These are phyloP conservation scores for Melanogrammus aeglefinus DNA, from an alignment of 2,797 vertebrate genomes.

Conservation along the genomic window DNA sequence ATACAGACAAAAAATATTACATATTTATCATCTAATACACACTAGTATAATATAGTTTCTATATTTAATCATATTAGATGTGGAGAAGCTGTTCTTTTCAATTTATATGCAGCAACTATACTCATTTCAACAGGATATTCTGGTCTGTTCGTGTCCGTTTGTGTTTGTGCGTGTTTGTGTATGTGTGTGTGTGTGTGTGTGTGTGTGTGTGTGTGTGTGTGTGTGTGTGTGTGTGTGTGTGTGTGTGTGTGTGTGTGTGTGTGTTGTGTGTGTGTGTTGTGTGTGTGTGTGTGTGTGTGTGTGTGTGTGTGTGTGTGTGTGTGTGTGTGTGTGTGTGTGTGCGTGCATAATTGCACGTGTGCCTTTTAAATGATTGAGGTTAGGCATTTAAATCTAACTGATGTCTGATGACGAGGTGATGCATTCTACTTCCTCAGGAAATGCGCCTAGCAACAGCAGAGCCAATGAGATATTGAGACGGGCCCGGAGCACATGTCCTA, in stretches of 20 bases:
- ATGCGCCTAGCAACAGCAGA: slow-evolving; percentile 65
- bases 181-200: not conserved
- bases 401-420: slow-evolving; percentile 18
- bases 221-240: not conserved
- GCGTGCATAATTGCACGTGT: not conserved
- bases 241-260: not conserved
- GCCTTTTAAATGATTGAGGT: slow-evolving; percentile 65
- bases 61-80: no score
- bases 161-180: not conserved
- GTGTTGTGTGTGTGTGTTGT: not conserved
- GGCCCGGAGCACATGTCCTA: slow-evolving; percentile 34
- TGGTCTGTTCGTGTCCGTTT: not conserved
- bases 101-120: not conserved
- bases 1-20: no score
- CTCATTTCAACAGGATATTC: not conserved
- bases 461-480: slow-evolving; percentile 63
- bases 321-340: no score
- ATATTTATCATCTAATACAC: no score
- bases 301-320: no score
- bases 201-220: not conserved
- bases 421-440: slow-evolving; percentile 45
- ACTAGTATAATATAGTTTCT: no score
- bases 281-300: not conserved
- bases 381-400: slow-evolving; percentile 60
- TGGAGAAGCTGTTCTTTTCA: no score